Evolutionary conservation across 2,888 invertebrate genomes (phyloP).

Genomic region (Bellardia pandia): DNA sequence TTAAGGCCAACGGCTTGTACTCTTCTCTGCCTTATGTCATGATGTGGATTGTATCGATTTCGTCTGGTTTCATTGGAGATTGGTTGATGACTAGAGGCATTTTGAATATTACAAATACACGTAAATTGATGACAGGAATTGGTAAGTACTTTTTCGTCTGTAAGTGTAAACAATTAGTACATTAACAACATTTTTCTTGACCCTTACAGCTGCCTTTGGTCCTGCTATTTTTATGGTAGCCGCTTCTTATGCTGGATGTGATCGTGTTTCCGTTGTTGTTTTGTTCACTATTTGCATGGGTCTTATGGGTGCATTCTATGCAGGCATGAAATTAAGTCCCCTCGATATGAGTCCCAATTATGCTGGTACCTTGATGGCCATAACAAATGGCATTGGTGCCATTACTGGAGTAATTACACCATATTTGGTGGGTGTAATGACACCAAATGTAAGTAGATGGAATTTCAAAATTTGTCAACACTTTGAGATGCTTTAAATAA

Average conservation of each 20-base stretch:
- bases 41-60: slow-evolving; percentile 87
- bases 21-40: slow-evolving; percentile 87
- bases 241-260: slow-evolving; percentile 89
- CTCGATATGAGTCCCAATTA: slow-evolving; percentile 88
- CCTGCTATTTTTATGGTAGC: slow-evolving; percentile 88
- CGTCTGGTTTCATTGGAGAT: slow-evolving; percentile 88
- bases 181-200: neutral
- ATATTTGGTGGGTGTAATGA: slow-evolving; percentile 87
- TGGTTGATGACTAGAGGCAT: slow-evolving; percentile 87
- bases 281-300: slow-evolving; percentile 89
- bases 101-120: slow-evolving; percentile 84
- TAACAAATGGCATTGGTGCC: slow-evolving; percentile 89
- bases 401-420: slow-evolving; percentile 89
- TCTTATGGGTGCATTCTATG: slow-evolving; percentile 89
- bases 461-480: neutral
- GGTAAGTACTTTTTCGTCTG: slow-evolving; percentile 84
- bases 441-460: slow-evolving; percentile 86
- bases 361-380: slow-evolving; percentile 88
- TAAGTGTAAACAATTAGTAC: no score
- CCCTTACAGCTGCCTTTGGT: slow-evolving; percentile 86
- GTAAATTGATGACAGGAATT: slow-evolving; percentile 87
- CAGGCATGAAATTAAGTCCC: slow-evolving; percentile 89
- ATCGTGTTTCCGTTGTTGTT: slow-evolving; percentile 86
- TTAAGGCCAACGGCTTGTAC: slow-evolving; percentile 86
- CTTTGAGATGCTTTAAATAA: neutral